phyloP scores from a whole-genome alignment of 2,113 vertebrate species.

The Microtus montanus region DNA sequence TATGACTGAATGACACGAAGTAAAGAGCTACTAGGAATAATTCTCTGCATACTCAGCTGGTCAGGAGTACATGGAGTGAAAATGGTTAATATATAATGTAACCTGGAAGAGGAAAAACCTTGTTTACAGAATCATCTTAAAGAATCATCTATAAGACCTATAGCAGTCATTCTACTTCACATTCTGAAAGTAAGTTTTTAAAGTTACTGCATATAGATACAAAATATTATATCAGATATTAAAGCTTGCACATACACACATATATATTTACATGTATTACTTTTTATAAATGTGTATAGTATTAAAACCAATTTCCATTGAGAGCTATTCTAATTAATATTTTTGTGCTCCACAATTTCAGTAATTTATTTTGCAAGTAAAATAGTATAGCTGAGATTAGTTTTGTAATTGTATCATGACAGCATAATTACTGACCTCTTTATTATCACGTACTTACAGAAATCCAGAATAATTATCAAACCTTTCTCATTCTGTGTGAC shows the following conservation, averaged over 20 bases:
- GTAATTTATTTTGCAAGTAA: constrained; percentile 49
- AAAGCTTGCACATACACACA: background rate
- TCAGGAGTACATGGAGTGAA: background rate
- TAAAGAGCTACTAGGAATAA: background rate
- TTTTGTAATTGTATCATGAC: constrained; percentile 51
- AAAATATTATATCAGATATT: background rate
- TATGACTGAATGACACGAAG: background rate
- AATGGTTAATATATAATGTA: background rate
- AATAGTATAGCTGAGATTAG: constrained; percentile 42
- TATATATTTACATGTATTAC: background rate
- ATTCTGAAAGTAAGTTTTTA: background rate
- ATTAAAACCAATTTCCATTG: constrained; percentile 19
- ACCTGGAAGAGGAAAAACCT: background rate
- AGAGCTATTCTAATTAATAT: constrained; percentile 57
- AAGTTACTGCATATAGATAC: background rate
- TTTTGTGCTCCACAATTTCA: constrained; percentile 8
- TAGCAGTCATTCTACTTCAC: background rate
- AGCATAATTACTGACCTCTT: constrained; percentile 54
- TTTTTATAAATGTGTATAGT: background rate
- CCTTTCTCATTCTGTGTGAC: constrained; percentile 3
- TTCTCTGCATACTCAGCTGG: background rate
- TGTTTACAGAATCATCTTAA: background rate
- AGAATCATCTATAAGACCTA: background rate
- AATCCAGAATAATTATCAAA: constrained; percentile 45
- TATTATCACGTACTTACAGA: constrained; percentile 31